These are phyloP conservation scores for Thrips palmi DNA, from an alignment of 1,140 invertebrate species.

Conservation along the genomic window DNA sequence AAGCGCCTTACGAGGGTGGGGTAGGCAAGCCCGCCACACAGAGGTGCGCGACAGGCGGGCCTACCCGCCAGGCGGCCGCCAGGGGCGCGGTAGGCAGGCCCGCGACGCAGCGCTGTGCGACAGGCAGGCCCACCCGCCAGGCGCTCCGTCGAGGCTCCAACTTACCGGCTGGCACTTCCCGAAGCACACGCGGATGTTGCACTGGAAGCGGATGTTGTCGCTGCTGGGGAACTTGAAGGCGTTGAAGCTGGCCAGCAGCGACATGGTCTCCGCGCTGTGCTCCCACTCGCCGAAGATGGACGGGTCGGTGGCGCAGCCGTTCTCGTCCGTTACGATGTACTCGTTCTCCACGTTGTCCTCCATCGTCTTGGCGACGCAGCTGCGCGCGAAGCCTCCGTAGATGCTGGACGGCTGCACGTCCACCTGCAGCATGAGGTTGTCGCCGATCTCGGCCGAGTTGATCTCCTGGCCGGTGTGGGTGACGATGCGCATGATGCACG, in stretches of 20 bases:
- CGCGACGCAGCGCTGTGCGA: too few relatives aligned
- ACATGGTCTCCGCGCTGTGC: constrained; percentile 62
- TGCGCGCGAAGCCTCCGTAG: constrained; percentile 83
- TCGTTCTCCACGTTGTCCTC: constrained; percentile 77
- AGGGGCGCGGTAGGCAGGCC: too few relatives aligned
- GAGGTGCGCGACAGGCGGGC: too few relatives aligned
- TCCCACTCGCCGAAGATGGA: constrained; percentile 88
- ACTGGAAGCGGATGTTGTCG: constrained; percentile 89
- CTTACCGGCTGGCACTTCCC: constrained; percentile 84
- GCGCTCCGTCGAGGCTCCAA: constrained; percentile 12
- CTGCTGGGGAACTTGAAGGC: constrained; percentile 92
- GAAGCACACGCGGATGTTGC: constrained; percentile 88
- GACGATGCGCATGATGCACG: constrained; percentile 81
- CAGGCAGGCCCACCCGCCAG: too few relatives aligned
- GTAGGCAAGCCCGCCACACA: too few relatives aligned
- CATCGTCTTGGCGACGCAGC: constrained; percentile 82
- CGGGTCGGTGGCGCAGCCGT: constrained; percentile 83
- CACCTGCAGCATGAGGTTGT: constrained; percentile 76
- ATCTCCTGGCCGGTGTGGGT: constrained; percentile 73
- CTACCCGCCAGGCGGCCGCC: too few relatives aligned
- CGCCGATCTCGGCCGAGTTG: constrained; percentile 78
- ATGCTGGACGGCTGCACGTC: constrained; percentile 84
- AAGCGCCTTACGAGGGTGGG: background rate
- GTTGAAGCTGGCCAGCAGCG: constrained; percentile 71
- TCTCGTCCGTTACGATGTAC: constrained; percentile 82